Evolutionary conservation across 1,140 invertebrate species (phyloP).

Genomic region (Augochlora pura): DNA sequence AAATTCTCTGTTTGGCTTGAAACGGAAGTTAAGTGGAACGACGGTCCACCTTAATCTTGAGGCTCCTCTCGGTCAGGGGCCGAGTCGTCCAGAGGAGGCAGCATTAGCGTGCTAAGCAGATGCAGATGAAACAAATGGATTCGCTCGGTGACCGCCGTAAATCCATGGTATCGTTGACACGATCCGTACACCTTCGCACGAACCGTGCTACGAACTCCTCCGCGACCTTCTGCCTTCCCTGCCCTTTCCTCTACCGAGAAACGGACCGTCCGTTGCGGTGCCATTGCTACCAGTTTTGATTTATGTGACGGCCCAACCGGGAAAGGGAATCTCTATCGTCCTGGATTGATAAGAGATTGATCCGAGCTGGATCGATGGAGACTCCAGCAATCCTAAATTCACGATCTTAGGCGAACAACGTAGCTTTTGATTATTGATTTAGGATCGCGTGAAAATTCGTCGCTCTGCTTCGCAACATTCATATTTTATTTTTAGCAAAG

Average conservation of each 20-base stretch:
- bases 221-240: slow-evolving; percentile 40
- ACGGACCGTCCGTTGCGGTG: slow-evolving; percentile 1
- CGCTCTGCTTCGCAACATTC: too few species aligned
- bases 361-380: too few species aligned
- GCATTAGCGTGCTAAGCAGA: slow-evolving; percentile 78
- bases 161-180: slow-evolving; percentile 76
- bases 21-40: not conserved
- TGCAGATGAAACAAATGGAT: slow-evolving; percentile 79
- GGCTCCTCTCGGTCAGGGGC: slow-evolving; percentile 17
- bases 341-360: not conserved
- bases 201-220: slow-evolving; percentile 55
- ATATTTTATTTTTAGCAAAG: too few species aligned
- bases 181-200: slow-evolving; percentile 76
- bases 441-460: too few species aligned
- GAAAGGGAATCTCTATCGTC: not conserved
- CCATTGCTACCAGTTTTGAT: slow-evolving; percentile 24
- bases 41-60: slow-evolving; percentile 42
- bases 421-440: too few species aligned
- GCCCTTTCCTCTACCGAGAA: slow-evolving; percentile 29
- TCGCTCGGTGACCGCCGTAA: slow-evolving; percentile 75
- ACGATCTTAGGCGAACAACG: too few species aligned
- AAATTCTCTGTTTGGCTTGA: too few species aligned
- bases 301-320: not conserved
- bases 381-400: too few species aligned
- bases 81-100: slow-evolving; percentile 50